These are phyloP conservation scores for Mythimna loreyi DNA, from an alignment of 2,888 invertebrate species.

Conservation along the genomic window DNA sequence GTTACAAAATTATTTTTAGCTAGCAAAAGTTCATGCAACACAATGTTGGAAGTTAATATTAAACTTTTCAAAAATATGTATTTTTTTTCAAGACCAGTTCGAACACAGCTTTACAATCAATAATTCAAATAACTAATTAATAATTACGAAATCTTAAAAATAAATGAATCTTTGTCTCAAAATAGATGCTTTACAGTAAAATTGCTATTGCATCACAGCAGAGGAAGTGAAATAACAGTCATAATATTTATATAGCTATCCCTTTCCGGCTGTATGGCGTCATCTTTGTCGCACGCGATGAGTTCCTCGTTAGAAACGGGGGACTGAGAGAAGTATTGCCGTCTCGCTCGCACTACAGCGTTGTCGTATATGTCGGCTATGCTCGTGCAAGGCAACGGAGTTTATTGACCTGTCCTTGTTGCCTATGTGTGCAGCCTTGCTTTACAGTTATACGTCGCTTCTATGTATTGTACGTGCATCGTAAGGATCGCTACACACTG, in stretches of 20 bases:
- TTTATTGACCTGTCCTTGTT: constrained; percentile 91
- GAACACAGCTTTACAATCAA: constrained; percentile 31
- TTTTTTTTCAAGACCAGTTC: neutral
- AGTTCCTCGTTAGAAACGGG: constrained; percentile 74
- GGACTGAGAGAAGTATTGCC: constrained; percentile 70
- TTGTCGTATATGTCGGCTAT: constrained; percentile 74
- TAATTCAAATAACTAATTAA: constrained; percentile 50
- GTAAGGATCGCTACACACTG: constrained; percentile 84
- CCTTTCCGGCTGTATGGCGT: constrained; percentile 78
- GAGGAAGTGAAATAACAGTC: constrained; percentile 90
- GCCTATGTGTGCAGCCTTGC: constrained; percentile 89
- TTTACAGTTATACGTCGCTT: constrained; percentile 85
- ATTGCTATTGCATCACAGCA: constrained; percentile 89
- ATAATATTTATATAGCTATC: constrained; percentile 89
- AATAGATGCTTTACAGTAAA: constrained; percentile 86
- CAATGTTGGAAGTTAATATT: neutral
- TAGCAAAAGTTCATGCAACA: constrained; percentile 6
- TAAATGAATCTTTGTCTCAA: constrained; percentile 85
- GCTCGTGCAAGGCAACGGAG: constrained; percentile 89
- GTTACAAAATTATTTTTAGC: constrained; percentile 33
- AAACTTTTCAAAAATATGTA: neutral
- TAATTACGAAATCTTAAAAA: constrained; percentile 73
- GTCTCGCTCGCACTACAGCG: constrained; percentile 72
- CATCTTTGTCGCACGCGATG: constrained; percentile 82
- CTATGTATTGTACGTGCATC: constrained; percentile 85